phyloP scores from a whole-genome alignment of 1,140 invertebrate species.

The Trinorchestia longiramus region DNA sequence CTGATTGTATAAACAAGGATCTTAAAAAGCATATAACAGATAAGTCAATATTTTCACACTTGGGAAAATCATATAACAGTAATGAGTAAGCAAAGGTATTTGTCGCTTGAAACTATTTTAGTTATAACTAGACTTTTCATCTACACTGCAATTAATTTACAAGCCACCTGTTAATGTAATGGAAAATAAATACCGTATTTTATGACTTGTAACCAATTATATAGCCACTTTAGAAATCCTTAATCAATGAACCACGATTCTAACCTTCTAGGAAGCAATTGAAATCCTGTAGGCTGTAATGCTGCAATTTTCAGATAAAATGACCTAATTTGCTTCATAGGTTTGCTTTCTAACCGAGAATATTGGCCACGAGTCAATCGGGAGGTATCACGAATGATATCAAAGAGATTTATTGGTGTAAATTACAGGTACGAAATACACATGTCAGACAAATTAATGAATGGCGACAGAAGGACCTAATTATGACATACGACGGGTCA shows the following conservation, averaged over 20 bases:
- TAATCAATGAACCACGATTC: not conserved
- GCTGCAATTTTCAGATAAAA: not conserved
- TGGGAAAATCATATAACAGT: not conserved
- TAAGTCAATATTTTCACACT: not conserved
- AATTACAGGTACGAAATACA: slow-evolving; percentile 49
- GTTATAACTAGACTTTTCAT: not conserved
- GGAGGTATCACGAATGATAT: slow-evolving; percentile 20
- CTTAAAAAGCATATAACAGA: not conserved
- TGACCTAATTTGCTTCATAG: not conserved
- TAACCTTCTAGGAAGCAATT: not conserved
- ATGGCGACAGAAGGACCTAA: slow-evolving; percentile 50
- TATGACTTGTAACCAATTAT: not conserved
- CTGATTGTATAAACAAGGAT: not conserved
- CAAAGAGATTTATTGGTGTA: slow-evolving; percentile 53
- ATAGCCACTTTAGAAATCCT: not conserved
- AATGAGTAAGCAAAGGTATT: not conserved
- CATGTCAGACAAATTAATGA: slow-evolving; percentile 26
- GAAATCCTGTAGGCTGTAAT: not conserved
- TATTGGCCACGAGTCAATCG: slow-evolving; percentile 1
- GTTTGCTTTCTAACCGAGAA: not conserved
- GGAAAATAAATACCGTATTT: not conserved
- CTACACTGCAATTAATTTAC: not conserved
- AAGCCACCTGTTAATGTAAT: not conserved
- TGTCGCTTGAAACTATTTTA: not conserved
- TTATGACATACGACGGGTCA: slow-evolving; percentile 31